Conservation (phyloP, 2,797 vertebrate species). For the Perdix hodgsoniae region DNA sequence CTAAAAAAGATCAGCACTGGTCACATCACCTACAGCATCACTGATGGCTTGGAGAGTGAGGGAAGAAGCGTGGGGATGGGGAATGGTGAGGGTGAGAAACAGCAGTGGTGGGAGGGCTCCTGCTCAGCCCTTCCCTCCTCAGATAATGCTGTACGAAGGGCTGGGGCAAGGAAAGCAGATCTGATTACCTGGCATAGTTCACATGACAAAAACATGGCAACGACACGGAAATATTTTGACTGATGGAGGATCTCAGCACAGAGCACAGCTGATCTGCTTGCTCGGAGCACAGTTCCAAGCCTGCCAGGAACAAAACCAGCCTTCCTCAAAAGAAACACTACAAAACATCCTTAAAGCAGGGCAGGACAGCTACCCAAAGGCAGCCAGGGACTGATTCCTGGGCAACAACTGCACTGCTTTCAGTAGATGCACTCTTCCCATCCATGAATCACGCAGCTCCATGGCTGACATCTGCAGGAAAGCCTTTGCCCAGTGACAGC, state of each 20-base stretch:
- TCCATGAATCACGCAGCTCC: constrained; percentile 13
- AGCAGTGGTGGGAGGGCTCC: background rate
- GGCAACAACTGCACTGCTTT: constrained; percentile 36
- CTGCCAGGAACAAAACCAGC: background rate
- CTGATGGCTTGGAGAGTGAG: background rate
- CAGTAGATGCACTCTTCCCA: background rate
- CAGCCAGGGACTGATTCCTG: constrained; percentile 19
- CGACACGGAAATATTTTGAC: constrained; percentile 45
- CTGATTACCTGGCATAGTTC: constrained; percentile 56
- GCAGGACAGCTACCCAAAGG: background rate
- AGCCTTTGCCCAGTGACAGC: background rate
- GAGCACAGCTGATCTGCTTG: constrained; percentile 20
- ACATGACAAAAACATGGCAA: constrained; percentile 53
- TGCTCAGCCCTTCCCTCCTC: background rate
- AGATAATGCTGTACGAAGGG: constrained; percentile 3
- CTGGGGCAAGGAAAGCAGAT: constrained; percentile 53
- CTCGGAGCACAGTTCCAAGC: background rate
- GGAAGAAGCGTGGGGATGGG: background rate
- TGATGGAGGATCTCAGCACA: constrained; percentile 19
- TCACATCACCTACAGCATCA: background rate
- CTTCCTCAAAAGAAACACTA: background rate
- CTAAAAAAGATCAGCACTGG: background rate
- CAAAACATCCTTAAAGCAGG: background rate
- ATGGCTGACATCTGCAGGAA: background rate
- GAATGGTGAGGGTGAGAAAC: background rate